phyloP scores from a whole-genome alignment of 2,797 vertebrate species.

The Tarsius wallacei region DNA sequence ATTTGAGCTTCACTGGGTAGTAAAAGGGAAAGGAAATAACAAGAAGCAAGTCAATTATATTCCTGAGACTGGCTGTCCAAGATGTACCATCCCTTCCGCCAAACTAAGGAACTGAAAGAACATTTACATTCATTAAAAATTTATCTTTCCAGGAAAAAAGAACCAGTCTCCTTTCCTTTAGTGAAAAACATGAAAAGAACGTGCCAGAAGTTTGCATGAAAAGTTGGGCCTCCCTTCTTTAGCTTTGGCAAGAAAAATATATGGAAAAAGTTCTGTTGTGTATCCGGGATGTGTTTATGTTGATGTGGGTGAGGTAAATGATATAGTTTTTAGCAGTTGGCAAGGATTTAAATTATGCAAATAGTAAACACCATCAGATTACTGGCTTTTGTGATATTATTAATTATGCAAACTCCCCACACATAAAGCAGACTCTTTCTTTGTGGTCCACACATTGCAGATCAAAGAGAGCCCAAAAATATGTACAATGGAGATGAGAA shows the following conservation, averaged over 20 bases:
- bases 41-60: conserved; percentile 34
- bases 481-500: not conserved
- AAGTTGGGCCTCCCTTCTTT: conserved; percentile 41
- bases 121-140: conserved; percentile 77
- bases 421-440: conserved; percentile 51
- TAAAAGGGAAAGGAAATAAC: conserved; percentile 44
- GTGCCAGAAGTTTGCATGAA: conserved; percentile 48
- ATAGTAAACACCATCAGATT: conserved; percentile 82
- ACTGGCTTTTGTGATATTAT: conserved; percentile 79
- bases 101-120: conserved; percentile 37
- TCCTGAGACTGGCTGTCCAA: conserved; percentile 38
- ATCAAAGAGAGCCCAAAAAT: conserved; percentile 51
- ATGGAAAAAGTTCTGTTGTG: not conserved
- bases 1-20: not conserved
- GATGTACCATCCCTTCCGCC: not conserved
- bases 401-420: conserved; percentile 63
- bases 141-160: conserved; percentile 67
- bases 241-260: not conserved
- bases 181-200: conserved; percentile 41
- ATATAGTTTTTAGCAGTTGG: conserved; percentile 72
- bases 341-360: conserved; percentile 80
- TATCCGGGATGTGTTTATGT: not conserved
- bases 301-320: not conserved
- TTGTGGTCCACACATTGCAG: not conserved
- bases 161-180: not conserved